A percentile compares a stretch with the other conserved stretches of the same genome.
These are phyloP conservation scores for Glaucopsyche alexis DNA, from an alignment of 2,888 invertebrate species.

Conservation along the genomic window DNA sequence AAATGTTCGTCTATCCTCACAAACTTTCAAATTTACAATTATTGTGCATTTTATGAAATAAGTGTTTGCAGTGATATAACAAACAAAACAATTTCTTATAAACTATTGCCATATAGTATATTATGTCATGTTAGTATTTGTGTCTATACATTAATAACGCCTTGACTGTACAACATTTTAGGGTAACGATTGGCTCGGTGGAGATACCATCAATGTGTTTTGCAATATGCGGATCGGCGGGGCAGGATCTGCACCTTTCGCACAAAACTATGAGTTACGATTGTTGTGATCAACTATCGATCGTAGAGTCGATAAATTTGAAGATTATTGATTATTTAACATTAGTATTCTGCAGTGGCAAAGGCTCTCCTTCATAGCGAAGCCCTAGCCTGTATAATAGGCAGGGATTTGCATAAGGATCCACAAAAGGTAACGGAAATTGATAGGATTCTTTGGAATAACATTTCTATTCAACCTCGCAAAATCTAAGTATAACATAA, in stretches of 20 bases:
- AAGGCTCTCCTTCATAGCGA: background rate
- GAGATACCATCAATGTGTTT: background rate
- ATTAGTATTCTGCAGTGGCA: background rate
- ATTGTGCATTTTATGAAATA: too few relatives aligned
- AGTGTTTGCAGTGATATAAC: too few relatives aligned
- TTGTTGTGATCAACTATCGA: background rate
- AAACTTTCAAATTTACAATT: too few relatives aligned
- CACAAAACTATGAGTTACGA: background rate
- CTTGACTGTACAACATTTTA: background rate
- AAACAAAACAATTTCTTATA: too few relatives aligned
- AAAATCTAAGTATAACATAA: background rate
- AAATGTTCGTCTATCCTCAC: too few relatives aligned
- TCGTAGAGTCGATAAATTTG: background rate
- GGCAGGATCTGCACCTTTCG: background rate
- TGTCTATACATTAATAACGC: background rate
- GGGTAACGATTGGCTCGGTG: background rate
- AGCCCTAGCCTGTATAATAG: too few relatives aligned
- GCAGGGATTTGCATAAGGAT: too few relatives aligned
- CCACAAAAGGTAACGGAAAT: too few relatives aligned
- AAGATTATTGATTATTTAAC: background rate
- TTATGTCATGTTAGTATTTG: background rate
- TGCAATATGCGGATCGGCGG: background rate
- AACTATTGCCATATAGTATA: background rate
- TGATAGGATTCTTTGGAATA: too few relatives aligned
- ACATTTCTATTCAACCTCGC: too few relatives aligned